These are phyloP conservation scores for Stegodyphus dumicola DNA, from an alignment of 1,140 invertebrate genomes.

Conservation along the genomic window DNA sequence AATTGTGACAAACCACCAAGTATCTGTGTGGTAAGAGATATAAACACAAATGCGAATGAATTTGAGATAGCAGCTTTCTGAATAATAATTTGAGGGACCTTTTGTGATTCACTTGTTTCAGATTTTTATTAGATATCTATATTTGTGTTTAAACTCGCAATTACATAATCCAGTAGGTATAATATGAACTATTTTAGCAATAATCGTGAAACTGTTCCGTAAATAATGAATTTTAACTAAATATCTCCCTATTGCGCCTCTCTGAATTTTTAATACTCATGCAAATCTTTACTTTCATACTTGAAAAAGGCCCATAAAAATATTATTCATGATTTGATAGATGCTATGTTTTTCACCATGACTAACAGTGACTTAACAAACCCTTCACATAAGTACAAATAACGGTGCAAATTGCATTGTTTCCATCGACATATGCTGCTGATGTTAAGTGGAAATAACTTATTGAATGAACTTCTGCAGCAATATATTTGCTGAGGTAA, in stretches of 20 bases:
- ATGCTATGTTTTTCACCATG: slow-evolving; percentile 52
- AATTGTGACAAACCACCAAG: slow-evolving; percentile 22
- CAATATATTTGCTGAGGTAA: background rate
- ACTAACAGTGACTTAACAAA: slow-evolving; percentile 27
- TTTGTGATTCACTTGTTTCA: slow-evolving; percentile 12
- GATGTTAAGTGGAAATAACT: slow-evolving; percentile 36
- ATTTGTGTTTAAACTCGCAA: too few species aligned
- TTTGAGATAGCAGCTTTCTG: slow-evolving; percentile 42
- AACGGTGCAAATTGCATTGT: background rate
- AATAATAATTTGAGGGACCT: slow-evolving; percentile 61
- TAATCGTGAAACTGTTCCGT: too few species aligned
- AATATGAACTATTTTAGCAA: too few species aligned
- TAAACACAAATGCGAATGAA: background rate
- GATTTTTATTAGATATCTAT: too few species aligned
- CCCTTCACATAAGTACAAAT: slow-evolving; percentile 51
- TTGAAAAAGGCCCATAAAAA: slow-evolving; percentile 53
- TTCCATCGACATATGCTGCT: slow-evolving; percentile 39
- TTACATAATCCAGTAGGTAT: too few species aligned
- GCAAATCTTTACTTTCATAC: too few species aligned
- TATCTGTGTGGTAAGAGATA: background rate
- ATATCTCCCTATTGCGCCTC: background rate
- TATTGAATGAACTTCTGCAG: slow-evolving; percentile 15
- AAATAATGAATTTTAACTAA: background rate
- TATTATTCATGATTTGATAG: slow-evolving; percentile 58
- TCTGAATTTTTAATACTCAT: background rate